Evolutionary conservation across 2,113 vertebrate genomes (phyloP), one percentile per base, ranked within the genome.

Genomic region (Mustelus asterias): DNA sequence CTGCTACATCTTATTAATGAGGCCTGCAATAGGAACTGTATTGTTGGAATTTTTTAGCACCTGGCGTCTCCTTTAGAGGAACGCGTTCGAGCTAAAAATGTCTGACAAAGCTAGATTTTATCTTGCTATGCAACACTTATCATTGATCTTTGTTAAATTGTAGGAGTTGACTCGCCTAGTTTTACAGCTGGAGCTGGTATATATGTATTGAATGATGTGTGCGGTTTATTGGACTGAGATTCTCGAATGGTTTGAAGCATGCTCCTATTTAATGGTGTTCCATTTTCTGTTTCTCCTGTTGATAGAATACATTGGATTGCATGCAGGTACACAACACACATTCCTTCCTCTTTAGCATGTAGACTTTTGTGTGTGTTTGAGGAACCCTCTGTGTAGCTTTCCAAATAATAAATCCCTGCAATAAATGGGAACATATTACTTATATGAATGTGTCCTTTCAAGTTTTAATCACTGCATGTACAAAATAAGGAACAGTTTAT

Each of bases 241-340:
- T 76, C 14, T 76, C 13, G 26, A 76, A 54, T 95, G 41, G 44
- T 76, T 80, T 78, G 48, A 72, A 95, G 95, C 95, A 95, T 95
- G 95, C 33, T 93, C 65, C 63, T 65, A 67, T 96, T 80, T 97
- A 96, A 95, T 96, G 80, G 76, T 86, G 24, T 95, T 95, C 97
- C 96, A 97, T 86, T 96, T 97, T 96, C 97, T 96, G 96, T 97
- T 96, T 96, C 96, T 97, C 96, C 97, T 97, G 97, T 97, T 97
- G 96, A 97, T 98, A 99, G 99, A 98, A 97, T 97, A 98, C 99
- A 97, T 97, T 99, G 99, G 99, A 99, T 98, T 99, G 98, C 98
- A 99, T 99, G 98, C 99, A 99, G 99, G 99, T 99, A 99, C 96
- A 97, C 26, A 96, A 96, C 95, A 93, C 33, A 20, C 58, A 63